phyloP scores from a whole-genome alignment of 1,140 invertebrate genomes.

The Micrasema minimum region DNA sequence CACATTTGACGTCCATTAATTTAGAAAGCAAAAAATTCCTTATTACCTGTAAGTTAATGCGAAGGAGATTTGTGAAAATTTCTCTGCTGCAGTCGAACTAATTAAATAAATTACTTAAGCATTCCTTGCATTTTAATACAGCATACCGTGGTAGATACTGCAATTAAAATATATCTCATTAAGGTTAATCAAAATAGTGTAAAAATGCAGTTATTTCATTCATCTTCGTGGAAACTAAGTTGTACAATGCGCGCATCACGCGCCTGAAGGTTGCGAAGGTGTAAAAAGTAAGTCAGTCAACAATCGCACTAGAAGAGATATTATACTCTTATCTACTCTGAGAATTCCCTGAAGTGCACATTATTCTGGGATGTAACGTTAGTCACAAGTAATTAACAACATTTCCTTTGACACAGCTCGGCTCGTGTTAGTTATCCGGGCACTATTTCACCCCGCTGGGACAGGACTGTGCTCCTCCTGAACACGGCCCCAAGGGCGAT shows the following conservation, averaged over 20 bases:
- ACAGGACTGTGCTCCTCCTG: not conserved
- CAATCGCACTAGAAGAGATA: too few relatives aligned
- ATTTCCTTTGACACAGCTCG: conserved; percentile 39
- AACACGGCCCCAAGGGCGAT: not conserved
- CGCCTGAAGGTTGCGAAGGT: not conserved
- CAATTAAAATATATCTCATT: conserved; percentile 10
- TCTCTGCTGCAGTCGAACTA: not conserved
- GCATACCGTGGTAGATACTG: not conserved
- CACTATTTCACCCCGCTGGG: not conserved
- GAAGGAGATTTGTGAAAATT: conserved; percentile 1
- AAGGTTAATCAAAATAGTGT: not conserved
- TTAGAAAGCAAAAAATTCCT: too few relatives aligned
- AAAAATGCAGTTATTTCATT: not conserved
- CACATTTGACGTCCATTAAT: too few relatives aligned
- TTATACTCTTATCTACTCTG: too few relatives aligned
- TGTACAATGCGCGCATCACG: too few relatives aligned
- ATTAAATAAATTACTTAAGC: conserved; percentile 14
- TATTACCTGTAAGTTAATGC: too few relatives aligned
- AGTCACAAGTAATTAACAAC: conserved; percentile 43
- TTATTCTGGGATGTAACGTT: conserved; percentile 32
- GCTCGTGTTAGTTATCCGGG: not conserved
- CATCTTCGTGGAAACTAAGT: not conserved
- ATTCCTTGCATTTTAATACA: conserved; percentile 5
- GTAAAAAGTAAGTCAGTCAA: too few relatives aligned
- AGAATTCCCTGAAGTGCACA: too few relatives aligned